Conservation (phyloP, 2,797 vertebrate species). For the Phoebastria nigripes region DNA sequence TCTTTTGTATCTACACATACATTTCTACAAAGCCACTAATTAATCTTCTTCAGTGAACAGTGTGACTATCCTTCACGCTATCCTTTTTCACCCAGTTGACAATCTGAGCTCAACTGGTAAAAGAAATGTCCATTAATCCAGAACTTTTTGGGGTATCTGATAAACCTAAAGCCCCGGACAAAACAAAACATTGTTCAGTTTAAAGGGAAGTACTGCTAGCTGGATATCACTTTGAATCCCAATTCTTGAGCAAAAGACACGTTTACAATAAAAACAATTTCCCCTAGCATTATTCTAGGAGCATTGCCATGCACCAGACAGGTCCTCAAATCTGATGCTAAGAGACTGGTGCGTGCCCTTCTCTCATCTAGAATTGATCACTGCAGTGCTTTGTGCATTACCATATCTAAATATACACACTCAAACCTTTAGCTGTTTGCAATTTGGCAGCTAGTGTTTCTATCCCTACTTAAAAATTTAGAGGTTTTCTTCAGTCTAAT, state of each 20-base stretch:
- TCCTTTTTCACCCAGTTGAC: neutral
- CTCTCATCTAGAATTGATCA: conserved; percentile 66
- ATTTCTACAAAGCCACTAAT: neutral
- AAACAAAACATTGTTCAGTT: neutral
- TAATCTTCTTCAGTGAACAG: neutral
- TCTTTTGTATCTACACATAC: neutral
- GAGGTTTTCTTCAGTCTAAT: conserved; percentile 11
- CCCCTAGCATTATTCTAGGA: neutral
- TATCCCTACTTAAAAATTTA: conserved; percentile 39
- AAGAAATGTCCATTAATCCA: neutral
- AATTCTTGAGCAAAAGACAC: neutral
- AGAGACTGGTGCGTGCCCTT: conserved; percentile 34
- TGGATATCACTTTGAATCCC: neutral
- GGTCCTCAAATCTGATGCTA: neutral
- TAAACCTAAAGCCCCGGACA: neutral
- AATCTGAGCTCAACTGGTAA: neutral
- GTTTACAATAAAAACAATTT: neutral
- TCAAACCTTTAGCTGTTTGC: neutral
- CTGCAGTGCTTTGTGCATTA: conserved; percentile 41
- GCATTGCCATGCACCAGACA: neutral
- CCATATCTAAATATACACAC: conserved; percentile 16
- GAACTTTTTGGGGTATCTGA: neutral
- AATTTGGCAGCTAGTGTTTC: conserved; percentile 34
- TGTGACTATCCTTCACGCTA: neutral
- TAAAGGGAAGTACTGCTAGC: neutral